These are phyloP conservation scores for Lycaon pictus DNA, from an alignment of 2,113 vertebrate species.

Conservation along the genomic window DNA sequence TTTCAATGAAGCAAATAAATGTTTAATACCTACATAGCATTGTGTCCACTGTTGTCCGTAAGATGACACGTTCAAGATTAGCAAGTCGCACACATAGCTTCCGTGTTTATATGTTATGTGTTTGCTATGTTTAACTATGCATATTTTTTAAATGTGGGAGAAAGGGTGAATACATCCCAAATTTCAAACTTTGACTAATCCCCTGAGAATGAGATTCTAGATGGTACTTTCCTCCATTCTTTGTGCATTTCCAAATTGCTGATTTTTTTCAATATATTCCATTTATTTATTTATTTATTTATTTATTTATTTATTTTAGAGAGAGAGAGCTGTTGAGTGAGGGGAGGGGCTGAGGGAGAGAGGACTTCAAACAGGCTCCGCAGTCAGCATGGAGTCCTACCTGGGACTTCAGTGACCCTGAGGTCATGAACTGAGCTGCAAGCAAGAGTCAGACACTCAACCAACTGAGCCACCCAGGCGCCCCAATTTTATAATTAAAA, in stretches of 20 bases:
- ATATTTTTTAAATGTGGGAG: not conserved
- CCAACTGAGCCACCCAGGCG: not conserved
- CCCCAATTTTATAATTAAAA: not conserved
- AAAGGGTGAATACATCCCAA: not conserved
- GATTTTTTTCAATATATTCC: not conserved
- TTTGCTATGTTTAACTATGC: not conserved
- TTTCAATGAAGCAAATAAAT: not conserved
- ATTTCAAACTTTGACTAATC: accelerated
- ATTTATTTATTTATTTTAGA: not conserved
- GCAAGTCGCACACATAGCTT: not conserved
- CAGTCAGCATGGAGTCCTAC: not conserved
- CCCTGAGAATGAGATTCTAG: not conserved
- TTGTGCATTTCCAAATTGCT: not conserved
- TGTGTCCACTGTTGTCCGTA: accelerated
- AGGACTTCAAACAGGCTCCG: not conserved
- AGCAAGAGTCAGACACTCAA: not conserved
- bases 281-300: not conserved
- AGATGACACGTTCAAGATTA: not conserved
- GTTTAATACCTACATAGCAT: not conserved
- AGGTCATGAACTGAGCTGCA: not conserved
- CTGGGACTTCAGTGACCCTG: not conserved
- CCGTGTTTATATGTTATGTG: not conserved
- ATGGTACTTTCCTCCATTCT: not conserved
- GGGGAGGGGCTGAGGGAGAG: not conserved
- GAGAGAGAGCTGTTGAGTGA: not conserved